Evolutionary conservation across 2,797 vertebrate genomes (phyloP).

Genomic region (Lutjanus campechanus): DNA sequence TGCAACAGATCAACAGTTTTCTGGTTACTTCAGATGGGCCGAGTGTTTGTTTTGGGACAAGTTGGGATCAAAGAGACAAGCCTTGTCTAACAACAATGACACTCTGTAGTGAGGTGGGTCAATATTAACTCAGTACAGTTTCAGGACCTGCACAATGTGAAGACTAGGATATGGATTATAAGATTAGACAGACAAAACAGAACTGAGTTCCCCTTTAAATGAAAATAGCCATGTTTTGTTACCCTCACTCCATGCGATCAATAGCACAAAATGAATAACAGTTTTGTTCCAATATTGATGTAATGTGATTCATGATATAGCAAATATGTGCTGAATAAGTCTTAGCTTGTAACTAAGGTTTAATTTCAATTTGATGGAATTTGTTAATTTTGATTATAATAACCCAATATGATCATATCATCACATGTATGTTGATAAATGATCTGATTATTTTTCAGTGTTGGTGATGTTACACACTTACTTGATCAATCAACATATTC

Average conservation of each 20-base stretch:
- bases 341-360: not conserved
- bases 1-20: constrained; percentile 48
- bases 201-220: not conserved
- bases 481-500: not conserved
- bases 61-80: constrained; percentile 70
- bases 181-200: constrained; percentile 28
- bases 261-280: not conserved
- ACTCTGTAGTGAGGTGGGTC: constrained; percentile 65
- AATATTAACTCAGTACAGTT: constrained; percentile 83
- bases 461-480: not conserved
- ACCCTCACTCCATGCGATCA: not conserved
- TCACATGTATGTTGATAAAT: not conserved
- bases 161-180: constrained; percentile 51
- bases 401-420: not conserved
- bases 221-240: not conserved
- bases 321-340: not conserved
- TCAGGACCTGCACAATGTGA: constrained; percentile 67
- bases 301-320: not conserved
- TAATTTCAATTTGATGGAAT: not conserved
- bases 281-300: not conserved
- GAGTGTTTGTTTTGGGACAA: constrained; percentile 76
- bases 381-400: not conserved
- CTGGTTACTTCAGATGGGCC: constrained; percentile 57
- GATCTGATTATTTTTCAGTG: not conserved
- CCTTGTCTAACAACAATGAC: constrained; percentile 68